Evolutionary conservation across 2,113 vertebrate genomes (phyloP), one percentile per base, ranked within the genome.

Genomic region (Plecturocebus donacophilus): DNA sequence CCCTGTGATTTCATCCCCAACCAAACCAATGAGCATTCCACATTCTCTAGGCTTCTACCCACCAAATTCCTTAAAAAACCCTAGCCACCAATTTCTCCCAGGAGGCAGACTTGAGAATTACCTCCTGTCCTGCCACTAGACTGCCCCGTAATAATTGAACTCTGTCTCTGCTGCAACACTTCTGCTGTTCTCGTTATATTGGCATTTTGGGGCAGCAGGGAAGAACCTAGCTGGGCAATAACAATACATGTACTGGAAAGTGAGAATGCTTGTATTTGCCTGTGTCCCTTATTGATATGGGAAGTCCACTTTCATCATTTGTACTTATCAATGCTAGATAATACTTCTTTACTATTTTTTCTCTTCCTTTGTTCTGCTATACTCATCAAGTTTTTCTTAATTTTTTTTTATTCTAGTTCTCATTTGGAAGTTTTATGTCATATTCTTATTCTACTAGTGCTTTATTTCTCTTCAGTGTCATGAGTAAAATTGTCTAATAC

Each of bases 401-500:
- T 92, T 13, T 45, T 76, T 66, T 23, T 90, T 81, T 68, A 38
- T 87, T 80, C 6, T 76, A 30, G 13, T 66, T 87, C 56, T 23
- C 21, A 70, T 91, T 80, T 81, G 7, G 23, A 82, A 82, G 6
- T 94, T 96, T 95, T 76, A 23, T 14, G 38, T 81, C 54, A 38
- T 54, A 47, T 76, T 88, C 86, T 93, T 75, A 75, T 71, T 93
- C 42, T 91, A 3, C 6, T 42, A 79, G 8, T 68, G 9, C n/a
- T 71, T 93, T 21, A 30, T 94, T 82, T 19, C 73, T 96, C n/a
- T 80, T 91, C 76, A 90, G 3, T 35, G 11, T 90, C 58, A 64
- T 90, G 38, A 93, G 77, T 84, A 87, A 90, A 92, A 61, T 86
- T 86, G 71, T 58, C 4, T 73, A 82, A n/a, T 95, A 83, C 32